phyloP scores from a whole-genome alignment of 2,797 vertebrate genomes.

The Sarcophilus harrisii region DNA sequence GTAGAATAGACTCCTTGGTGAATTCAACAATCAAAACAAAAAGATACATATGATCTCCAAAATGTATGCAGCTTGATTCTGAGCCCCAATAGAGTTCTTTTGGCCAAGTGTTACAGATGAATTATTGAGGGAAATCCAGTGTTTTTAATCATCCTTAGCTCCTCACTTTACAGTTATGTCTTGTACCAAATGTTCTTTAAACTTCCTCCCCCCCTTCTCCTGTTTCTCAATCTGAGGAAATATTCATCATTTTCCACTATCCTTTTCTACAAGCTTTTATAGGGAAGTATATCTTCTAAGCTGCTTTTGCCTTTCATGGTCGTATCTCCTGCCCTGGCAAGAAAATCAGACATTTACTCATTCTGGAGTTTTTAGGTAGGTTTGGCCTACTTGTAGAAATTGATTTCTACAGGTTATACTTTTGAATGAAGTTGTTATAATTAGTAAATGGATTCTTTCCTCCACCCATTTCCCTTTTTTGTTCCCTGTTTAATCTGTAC shows the following conservation, averaged over 20 bases:
- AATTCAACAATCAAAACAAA: neutral
- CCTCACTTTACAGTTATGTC: neutral
- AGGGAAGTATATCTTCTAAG: neutral
- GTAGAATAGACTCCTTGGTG: neutral
- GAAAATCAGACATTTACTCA: neutral
- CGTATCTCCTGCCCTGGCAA: neutral
- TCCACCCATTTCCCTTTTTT: neutral
- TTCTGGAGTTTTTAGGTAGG: neutral
- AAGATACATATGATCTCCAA: neutral
- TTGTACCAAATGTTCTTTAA: too few species aligned
- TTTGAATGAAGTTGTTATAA: neutral
- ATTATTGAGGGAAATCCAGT: neutral
- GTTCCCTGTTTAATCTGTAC: neutral
- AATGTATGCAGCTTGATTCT: neutral
- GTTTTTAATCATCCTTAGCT: neutral
- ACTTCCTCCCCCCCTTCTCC: neutral
- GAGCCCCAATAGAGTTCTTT: neutral
- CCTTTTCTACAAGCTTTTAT: neutral
- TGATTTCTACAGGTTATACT: neutral
- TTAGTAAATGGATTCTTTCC: neutral
- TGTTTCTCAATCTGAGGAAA: neutral
- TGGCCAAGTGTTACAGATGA: neutral
- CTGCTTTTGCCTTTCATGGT: neutral
- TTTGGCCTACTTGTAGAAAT: neutral
- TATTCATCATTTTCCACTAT: neutral